These are phyloP conservation scores for Arenaria interpres DNA, from an alignment of 2,113 vertebrate genomes.

Conservation along the genomic window DNA sequence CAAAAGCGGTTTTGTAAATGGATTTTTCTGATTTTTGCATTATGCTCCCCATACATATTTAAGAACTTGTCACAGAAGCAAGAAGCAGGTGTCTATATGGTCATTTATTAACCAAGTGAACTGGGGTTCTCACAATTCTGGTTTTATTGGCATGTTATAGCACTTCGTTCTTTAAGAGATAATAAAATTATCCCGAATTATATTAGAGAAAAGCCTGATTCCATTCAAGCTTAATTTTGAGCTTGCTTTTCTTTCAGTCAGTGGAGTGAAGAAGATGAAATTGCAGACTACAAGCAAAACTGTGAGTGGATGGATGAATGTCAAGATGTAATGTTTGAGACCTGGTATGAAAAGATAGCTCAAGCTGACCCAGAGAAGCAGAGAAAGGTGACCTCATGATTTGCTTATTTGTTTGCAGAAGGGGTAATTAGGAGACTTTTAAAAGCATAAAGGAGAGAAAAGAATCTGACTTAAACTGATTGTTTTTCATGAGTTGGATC, in stretches of 20 bases:
- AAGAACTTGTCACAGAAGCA: not conserved
- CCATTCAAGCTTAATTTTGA: not conserved
- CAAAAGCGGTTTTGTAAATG: not conserved
- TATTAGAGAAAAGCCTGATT: not conserved
- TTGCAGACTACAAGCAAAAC: conserved; percentile 93
- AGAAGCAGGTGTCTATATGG: not conserved
- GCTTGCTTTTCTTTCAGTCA: conserved; percentile 78
- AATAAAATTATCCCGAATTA: not conserved
- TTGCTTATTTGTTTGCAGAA: not conserved
- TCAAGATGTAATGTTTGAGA: conserved; percentile 94
- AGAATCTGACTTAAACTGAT: not conserved
- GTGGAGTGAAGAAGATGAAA: conserved; percentile 96
- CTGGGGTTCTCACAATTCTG: not conserved
- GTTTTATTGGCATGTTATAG: not conserved
- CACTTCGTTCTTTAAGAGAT: not conserved
- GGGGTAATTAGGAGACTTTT: not conserved
- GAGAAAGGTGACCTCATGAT: conserved; percentile 84
- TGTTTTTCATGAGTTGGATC: not conserved
- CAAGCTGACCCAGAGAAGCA: conserved; percentile 89
- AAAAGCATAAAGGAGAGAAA: not conserved
- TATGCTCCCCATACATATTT: not conserved
- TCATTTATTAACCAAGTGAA: not conserved
- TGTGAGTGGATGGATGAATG: conserved; percentile 98
- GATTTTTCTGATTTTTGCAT: not conserved
- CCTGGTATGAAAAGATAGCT: conserved; percentile 96